A percentile compares a stretch with the other conserved stretches of the same genome.
phyloP scores from a whole-genome alignment of 2,888 invertebrate genomes.

The Sceliomorpha sp. region DNA sequence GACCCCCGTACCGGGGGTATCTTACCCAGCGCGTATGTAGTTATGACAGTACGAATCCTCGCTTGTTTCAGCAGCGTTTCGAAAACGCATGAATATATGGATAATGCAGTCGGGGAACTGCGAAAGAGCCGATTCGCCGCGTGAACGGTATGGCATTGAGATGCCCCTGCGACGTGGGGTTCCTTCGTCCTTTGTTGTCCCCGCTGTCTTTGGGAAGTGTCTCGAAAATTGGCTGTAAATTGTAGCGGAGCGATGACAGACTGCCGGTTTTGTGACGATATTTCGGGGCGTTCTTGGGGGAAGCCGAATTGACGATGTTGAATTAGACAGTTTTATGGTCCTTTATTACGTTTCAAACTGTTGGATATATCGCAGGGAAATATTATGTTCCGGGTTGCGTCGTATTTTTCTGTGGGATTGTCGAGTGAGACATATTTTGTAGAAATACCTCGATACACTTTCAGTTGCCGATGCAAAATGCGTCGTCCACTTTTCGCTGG shows the following conservation, averaged over 20 bases:
- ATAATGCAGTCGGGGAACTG: conserved; percentile 26
- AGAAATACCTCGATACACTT: too few relatives aligned
- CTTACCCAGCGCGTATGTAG: conserved; percentile 44
- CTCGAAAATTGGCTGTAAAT: conserved; percentile 50
- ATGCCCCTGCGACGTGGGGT: conserved; percentile 36
- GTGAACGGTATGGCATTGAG: conserved; percentile 48
- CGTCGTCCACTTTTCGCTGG: too few relatives aligned
- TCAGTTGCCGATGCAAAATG: too few relatives aligned
- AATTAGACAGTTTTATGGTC: too few relatives aligned
- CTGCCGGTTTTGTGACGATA: conserved; percentile 31
- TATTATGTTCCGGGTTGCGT: too few relatives aligned
- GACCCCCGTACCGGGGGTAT: too few relatives aligned
- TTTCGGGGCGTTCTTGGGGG: conserved; percentile 17
- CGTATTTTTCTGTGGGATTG: too few relatives aligned
- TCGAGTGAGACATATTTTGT: too few relatives aligned
- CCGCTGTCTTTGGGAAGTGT: conserved; percentile 30
- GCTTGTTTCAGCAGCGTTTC: conserved; percentile 42
- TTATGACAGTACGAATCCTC: conserved; percentile 54
- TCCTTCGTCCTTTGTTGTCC: conserved; percentile 53
- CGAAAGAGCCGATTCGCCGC: conserved; percentile 32
- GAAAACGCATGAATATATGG: conserved; percentile 54
- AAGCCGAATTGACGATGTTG: conserved; percentile 6
- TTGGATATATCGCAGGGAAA: too few relatives aligned
- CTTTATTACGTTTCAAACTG: too few relatives aligned
- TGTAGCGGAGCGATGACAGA: conserved; percentile 43